Conservation (phyloP, 35 echinoderm and acorn worm genomes). For the Hemicentrotus pulcherrimus region DNA sequence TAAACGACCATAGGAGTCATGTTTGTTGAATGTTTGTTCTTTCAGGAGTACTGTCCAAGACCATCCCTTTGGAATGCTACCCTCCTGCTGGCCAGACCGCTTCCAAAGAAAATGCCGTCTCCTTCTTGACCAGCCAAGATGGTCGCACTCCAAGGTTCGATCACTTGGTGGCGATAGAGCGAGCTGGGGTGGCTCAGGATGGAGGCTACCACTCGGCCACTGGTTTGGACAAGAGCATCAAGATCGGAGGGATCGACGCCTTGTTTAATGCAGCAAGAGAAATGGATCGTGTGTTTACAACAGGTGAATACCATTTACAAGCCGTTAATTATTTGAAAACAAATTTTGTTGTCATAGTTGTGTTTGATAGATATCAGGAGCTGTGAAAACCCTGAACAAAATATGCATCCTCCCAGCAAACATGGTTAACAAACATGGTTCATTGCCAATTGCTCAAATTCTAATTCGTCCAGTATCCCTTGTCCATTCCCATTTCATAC, state of each 20-base stretch:
- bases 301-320: constrained; percentile 55
- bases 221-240: constrained; percentile 36
- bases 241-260: constrained; percentile 58
- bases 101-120: constrained; percentile 45
- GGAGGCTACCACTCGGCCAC: constrained; percentile 63
- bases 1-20: too few species aligned
- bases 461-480: too few species aligned
- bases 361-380: neutral
- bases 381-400: neutral
- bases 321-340: neutral
- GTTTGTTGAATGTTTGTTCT: neutral
- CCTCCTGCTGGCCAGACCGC: constrained; percentile 45
- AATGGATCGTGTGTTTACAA: constrained; percentile 64
- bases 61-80: constrained; percentile 56
- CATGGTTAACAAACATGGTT: too few species aligned
- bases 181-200: constrained; percentile 68
- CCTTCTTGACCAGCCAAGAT: constrained; percentile 63
- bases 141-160: constrained; percentile 56
- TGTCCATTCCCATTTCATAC: too few species aligned
- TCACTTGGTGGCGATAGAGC: constrained; percentile 81
- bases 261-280: constrained; percentile 76
- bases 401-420: too few species aligned
- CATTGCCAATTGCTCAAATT: too few species aligned
- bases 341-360: too few species aligned
- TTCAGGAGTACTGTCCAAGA: constrained; percentile 47